Base-by-base conservation (phyloP, 2,888 invertebrate species). In the Cacoxenus indagator region DNA sequence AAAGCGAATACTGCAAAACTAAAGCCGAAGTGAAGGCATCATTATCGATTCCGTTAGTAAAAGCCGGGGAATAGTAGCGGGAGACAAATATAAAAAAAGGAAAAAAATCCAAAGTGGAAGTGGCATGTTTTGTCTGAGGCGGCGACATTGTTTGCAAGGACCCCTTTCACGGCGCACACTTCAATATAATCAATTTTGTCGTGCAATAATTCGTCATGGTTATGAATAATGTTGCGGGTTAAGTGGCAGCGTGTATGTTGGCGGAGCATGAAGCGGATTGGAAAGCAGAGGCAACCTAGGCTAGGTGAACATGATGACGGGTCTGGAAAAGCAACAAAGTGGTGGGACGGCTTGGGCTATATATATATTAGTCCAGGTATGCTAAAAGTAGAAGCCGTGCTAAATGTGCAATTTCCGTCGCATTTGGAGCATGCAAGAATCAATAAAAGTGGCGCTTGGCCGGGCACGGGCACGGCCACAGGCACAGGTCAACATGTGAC, bases 141-240 rank as follows among this genome's bases (percentile, higher is more conserved):
- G 14, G 14, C 8, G 37, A 11, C 37, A 37, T 11, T 37, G 37
- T 37, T 37, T 14, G 5, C 31, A 31, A 9, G 6, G 31, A 8
- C 9, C 73, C 68, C 55, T 31, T 70, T 64, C 19, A 51, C 67
- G 64, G 64, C 64, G 46, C 51, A 51, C 51, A 17, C 8, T 19
- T 51, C 51, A 17, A 51, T 22, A 9, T 22, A 51, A 51, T 51
- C 51, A 51, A 51, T 51, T 22, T 51, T 19, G 17, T n/a, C n/a
- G n/a, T n/a, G n/a, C n/a, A 19, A 22, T 19, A 51, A 51, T 51
- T 51, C 51, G 51, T 51, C 51, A 51, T 19, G 51, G 51, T 51
- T 51, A 51, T 51, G 37, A 37, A 37, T 37, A 37, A 37, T 37
- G 37, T 37, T 37, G 37, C 0, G 8, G 37, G 37, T 37, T 37